Conservation (phyloP, 2,113 vertebrate species). For the Ranitomeya imitator region DNA sequence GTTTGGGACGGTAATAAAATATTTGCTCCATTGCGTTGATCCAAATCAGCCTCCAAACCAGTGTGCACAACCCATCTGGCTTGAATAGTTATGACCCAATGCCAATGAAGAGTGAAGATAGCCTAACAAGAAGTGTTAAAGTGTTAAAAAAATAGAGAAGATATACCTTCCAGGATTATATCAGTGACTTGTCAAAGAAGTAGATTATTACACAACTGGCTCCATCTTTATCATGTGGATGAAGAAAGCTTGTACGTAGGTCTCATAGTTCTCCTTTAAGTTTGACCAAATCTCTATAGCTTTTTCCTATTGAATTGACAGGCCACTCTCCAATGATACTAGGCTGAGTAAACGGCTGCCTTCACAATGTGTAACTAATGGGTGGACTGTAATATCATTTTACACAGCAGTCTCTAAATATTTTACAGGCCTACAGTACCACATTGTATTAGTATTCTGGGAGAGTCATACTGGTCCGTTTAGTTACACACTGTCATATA, state of each 20-base stretch:
- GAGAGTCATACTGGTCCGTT: neutral
- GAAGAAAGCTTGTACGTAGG: neutral
- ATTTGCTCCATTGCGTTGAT: too few species aligned
- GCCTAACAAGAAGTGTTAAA: too few species aligned
- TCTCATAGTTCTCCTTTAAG: neutral
- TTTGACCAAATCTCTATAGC: neutral
- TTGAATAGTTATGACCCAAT: too few species aligned
- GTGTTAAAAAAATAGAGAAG: too few species aligned
- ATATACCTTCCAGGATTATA: too few species aligned
- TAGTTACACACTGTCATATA: neutral
- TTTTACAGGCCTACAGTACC: slow-evolving; percentile 9
- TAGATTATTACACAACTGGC: neutral
- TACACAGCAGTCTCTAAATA: neutral
- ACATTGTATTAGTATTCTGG: slow-evolving; percentile 15
- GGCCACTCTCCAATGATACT: neutral
- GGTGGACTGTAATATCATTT: slow-evolving; percentile 7
- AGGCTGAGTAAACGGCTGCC: neutral
- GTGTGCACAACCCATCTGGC: too few species aligned
- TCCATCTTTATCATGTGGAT: neutral
- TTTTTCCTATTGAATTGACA: neutral
- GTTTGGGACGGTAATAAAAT: too few species aligned
- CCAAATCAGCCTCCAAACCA: too few species aligned
- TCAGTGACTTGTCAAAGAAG: neutral
- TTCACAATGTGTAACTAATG: neutral
- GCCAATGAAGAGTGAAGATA: too few species aligned